phyloP scores from a whole-genome alignment of 2,797 vertebrate genomes.

The Clarias pachynema region DNA sequence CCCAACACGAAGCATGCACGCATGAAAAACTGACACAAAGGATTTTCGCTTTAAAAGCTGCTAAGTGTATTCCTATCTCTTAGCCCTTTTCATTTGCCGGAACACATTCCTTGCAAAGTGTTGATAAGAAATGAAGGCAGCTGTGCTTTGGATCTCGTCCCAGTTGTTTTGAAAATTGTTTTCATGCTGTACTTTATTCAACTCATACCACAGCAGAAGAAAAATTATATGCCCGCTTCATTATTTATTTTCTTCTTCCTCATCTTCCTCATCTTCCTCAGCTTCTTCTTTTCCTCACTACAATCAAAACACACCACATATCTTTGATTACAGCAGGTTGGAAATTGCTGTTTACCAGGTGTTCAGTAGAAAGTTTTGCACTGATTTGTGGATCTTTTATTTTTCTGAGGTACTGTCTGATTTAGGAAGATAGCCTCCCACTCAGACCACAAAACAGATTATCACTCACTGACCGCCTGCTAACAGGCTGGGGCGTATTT shows the following conservation, averaged over 20 bases:
- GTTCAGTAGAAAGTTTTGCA: slow-evolving; percentile 31
- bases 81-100: slow-evolving; percentile 47
- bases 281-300: slow-evolving; percentile 27
- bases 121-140: slow-evolving; percentile 60
- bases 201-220: slow-evolving; percentile 51
- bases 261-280: slow-evolving; percentile 17
- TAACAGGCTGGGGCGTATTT: slow-evolving; percentile 25
- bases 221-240: slow-evolving; percentile 10
- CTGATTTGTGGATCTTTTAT: slow-evolving; percentile 55
- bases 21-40: slow-evolving; percentile 50
- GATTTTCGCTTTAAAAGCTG: slow-evolving; percentile 37
- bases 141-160: slow-evolving; percentile 49
- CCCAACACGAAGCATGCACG: slow-evolving; percentile 33
- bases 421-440: slow-evolving; percentile 57
- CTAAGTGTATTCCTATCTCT: slow-evolving; percentile 51
- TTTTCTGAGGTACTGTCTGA: slow-evolving; percentile 60
- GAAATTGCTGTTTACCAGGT: slow-evolving; percentile 60
- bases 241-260: slow-evolving; percentile 10
- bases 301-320: slow-evolving; percentile 57
- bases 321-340: slow-evolving; percentile 64
- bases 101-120: slow-evolving; percentile 46
- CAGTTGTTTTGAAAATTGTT: slow-evolving; percentile 52
- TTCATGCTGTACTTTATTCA: slow-evolving; percentile 57
- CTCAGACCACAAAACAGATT: slow-evolving; percentile 51
- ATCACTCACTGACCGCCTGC: slow-evolving; percentile 35